These are phyloP conservation scores for Hypomecis punctinalis DNA, from an alignment of 2,888 invertebrate species.

Conservation along the genomic window DNA sequence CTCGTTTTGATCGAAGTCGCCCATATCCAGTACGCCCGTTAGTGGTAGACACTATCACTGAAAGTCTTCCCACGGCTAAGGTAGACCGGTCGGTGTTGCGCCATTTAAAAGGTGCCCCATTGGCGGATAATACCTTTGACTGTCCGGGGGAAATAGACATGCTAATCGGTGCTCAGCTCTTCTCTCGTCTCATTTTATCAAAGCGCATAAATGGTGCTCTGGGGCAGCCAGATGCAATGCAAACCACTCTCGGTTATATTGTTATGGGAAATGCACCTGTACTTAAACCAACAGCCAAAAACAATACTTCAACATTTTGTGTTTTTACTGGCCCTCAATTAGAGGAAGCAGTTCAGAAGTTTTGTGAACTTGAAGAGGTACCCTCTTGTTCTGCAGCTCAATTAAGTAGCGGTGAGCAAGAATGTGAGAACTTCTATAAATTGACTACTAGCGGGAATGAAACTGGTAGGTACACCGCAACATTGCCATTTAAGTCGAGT, in stretches of 20 bases:
- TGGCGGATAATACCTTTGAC: too few relatives aligned
- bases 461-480: too few relatives aligned
- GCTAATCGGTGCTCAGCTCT: too few relatives aligned
- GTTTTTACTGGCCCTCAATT: too few relatives aligned
- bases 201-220: too few relatives aligned
- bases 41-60: not conserved
- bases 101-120: too few relatives aligned
- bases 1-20: not conserved
- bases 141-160: too few relatives aligned
- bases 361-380: slow-evolving; percentile 5
- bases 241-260: slow-evolving; percentile 1
- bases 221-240: too few relatives aligned
- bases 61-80: too few relatives aligned
- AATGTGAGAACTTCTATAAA: not conserved
- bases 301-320: not conserved
- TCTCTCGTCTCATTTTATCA: too few relatives aligned
- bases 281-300: not conserved
- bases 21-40: not conserved
- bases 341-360: not conserved
- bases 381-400: not conserved
- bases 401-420: not conserved
- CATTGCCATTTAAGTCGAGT: too few relatives aligned
- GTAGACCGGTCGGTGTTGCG: slow-evolving; percentile 1
- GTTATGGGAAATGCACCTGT: too few relatives aligned
- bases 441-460: not conserved